These are phyloP conservation scores for Sarcophaga rosellei DNA, from an alignment of 2,888 invertebrate species.

Conservation along the genomic window DNA sequence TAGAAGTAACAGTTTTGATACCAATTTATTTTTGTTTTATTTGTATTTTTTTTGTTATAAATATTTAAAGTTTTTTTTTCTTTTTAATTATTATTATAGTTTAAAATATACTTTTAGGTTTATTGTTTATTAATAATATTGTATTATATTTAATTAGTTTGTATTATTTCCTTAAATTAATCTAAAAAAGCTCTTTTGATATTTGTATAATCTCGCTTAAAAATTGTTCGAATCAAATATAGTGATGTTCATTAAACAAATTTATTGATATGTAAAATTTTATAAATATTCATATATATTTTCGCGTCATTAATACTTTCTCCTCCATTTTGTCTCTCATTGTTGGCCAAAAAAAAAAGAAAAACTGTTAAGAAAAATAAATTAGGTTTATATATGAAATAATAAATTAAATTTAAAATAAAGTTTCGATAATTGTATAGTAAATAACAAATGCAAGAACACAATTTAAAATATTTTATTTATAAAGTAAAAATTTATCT, in stretches of 20 bases:
- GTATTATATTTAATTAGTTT: not conserved
- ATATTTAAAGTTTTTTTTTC: not conserved
- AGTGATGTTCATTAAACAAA: not conserved
- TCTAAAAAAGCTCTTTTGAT: no score
- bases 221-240: not conserved
- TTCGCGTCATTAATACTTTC: slow-evolving; percentile 5
- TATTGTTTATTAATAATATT: slow-evolving; percentile 36
- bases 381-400: slow-evolving; percentile 46
- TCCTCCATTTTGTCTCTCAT: slow-evolving; percentile 67
- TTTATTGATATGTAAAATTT: not conserved
- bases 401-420: slow-evolving; percentile 21
- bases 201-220: not conserved
- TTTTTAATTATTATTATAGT: not conserved
- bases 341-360: slow-evolving; percentile 74
- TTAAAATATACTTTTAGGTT: slow-evolving; percentile 35
- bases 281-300: not conserved
- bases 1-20: slow-evolving; percentile 20
- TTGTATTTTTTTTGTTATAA: slow-evolving; percentile 23
- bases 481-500: slow-evolving; percentile 29
- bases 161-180: not conserved
- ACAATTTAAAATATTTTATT: slow-evolving; percentile 39
- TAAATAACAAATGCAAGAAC: slow-evolving; percentile 49
- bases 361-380: slow-evolving; percentile 62
- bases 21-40: not conserved
- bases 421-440: slow-evolving; percentile 18